phyloP scores from a whole-genome alignment of 2,797 vertebrate species.

The Hapalemur alaotrensis region DNA sequence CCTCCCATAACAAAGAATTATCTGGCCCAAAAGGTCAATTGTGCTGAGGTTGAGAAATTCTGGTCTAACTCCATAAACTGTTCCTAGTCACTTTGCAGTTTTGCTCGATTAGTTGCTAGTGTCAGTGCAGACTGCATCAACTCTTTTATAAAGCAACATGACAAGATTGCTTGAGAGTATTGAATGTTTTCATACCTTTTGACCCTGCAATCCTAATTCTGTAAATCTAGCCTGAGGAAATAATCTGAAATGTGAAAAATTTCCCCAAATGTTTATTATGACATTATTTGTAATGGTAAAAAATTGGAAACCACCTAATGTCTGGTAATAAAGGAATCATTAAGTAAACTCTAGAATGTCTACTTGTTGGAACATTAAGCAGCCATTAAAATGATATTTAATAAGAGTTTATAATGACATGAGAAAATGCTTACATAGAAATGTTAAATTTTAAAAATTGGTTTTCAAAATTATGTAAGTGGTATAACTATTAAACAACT shows the following conservation, averaged over 20 bases:
- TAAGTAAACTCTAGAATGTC: slow-evolving; percentile 29
- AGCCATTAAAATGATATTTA: slow-evolving; percentile 50
- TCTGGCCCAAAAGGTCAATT: neutral
- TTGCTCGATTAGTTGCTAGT: neutral
- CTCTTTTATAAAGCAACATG: neutral
- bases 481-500: slow-evolving; percentile 12
- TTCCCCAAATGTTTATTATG: slow-evolving; percentile 18
- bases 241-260: slow-evolving; percentile 16
- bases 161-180: neutral
- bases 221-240: slow-evolving; percentile 38
- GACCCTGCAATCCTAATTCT: neutral
- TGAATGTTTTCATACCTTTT: slow-evolving; percentile 27
- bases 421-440: neutral
- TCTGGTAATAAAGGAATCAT: slow-evolving; percentile 30
- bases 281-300: slow-evolving; percentile 44
- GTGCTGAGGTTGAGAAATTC: neutral
- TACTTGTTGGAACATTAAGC: slow-evolving; percentile 45
- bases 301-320: slow-evolving; percentile 12
- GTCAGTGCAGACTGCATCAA: neutral
- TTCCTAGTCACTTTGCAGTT: neutral
- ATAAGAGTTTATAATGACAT: slow-evolving; percentile 19
- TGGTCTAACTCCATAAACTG: neutral
- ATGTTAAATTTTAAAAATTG: slow-evolving; percentile 43
- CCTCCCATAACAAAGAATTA: neutral
- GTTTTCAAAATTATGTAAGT: slow-evolving; percentile 18